Percentiles rank a stretch among this genome's conserved stretches.
These are phyloP conservation scores for Hypsopygia costalis DNA, from an alignment of 2,888 invertebrate species.

Conservation along the genomic window DNA sequence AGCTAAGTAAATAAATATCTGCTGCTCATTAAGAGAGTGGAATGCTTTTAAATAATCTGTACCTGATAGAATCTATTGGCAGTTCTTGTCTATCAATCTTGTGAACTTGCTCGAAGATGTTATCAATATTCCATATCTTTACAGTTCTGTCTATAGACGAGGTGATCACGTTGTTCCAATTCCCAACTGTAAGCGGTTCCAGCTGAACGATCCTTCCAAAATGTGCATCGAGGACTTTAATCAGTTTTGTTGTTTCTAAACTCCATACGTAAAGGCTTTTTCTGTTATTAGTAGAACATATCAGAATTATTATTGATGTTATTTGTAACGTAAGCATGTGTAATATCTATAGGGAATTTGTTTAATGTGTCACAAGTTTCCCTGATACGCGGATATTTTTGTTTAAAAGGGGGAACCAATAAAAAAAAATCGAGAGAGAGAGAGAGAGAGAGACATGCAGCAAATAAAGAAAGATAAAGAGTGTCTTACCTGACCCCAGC, in stretches of 20 bases:
- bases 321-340: too few relatives aligned
- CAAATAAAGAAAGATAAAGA: too few relatives aligned
- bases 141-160: constrained; percentile 98
- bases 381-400: too few relatives aligned
- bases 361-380: too few relatives aligned
- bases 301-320: too few relatives aligned
- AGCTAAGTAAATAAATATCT: too few relatives aligned
- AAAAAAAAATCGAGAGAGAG: too few relatives aligned
- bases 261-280: constrained; percentile 98
- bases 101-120: constrained; percentile 98
- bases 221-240: constrained; percentile 97
- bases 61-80: constrained; percentile 96
- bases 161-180: constrained; percentile 97
- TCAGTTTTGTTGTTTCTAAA: constrained; percentile 87
- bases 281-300: too few relatives aligned
- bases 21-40: too few relatives aligned
- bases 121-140: constrained; percentile 99
- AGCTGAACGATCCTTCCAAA: constrained; percentile 97
- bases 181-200: constrained; percentile 91
- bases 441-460: too few relatives aligned
- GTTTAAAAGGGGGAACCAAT: too few relatives aligned
- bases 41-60: constrained; percentile 11
- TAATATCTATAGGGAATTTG: too few relatives aligned
- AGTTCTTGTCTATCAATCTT: constrained; percentile 97
- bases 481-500: constrained; percentile 91